phyloP scores from a whole-genome alignment of 1,140 invertebrate genomes.

The Pseudomyrmex concolor region DNA sequence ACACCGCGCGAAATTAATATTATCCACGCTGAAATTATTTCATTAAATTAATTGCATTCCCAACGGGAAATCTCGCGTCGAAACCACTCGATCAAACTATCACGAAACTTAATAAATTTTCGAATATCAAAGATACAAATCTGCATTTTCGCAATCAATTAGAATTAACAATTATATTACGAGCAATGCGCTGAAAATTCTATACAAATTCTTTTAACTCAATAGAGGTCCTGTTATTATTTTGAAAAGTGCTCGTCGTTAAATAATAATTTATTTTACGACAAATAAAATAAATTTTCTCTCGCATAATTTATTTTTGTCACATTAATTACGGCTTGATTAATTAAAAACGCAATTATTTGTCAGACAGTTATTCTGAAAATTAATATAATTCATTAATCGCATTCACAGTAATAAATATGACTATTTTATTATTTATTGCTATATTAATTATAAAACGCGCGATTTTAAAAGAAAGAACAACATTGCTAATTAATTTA shows the following conservation, averaged over 20 bases:
- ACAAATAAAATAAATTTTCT: neutral
- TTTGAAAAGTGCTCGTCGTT: neutral
- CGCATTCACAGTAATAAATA: neutral
- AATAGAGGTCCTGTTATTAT: neutral
- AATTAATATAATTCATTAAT: neutral
- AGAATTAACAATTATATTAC: neutral
- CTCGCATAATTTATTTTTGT: neutral
- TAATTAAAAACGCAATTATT: no score
- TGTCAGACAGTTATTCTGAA: neutral
- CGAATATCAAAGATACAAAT: neutral
- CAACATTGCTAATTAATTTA: slow-evolving; percentile 61
- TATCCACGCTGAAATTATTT: slow-evolving; percentile 57
- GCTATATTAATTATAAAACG: neutral
- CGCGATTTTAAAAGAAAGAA: neutral
- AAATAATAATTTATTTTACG: no score
- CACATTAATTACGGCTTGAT: neutral
- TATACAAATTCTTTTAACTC: neutral
- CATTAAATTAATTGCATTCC: slow-evolving; percentile 59
- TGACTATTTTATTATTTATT: no score
- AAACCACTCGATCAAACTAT: slow-evolving; percentile 40
- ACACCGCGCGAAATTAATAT: slow-evolving; percentile 32
- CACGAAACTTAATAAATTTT: slow-evolving; percentile 35
- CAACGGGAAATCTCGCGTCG: slow-evolving; percentile 23
- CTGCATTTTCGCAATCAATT: neutral
- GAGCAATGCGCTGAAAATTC: neutral